Evolutionary conservation across 2,888 invertebrate genomes (phyloP), one percentile per base, ranked within the genome.

Genomic region (Chloroclystis v-ata): DNA sequence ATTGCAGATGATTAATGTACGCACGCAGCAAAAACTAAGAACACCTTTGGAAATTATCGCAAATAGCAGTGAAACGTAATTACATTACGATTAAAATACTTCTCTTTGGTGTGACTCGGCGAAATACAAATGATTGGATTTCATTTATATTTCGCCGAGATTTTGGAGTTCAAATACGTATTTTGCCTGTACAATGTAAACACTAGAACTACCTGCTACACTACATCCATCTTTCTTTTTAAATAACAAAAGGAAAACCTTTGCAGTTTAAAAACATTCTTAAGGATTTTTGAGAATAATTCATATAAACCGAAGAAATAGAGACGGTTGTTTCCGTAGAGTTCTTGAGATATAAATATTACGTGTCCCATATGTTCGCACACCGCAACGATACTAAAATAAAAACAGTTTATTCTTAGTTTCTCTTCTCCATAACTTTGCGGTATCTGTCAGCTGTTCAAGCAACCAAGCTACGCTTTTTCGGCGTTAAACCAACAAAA

Each of bases 21-120:
- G n/a, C 29, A 37, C 26, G n/a, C 29, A 25, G 40, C 44, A 49
- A 49, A 44, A 49, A 41, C 49, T 44, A 32, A 41, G 37, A 41
- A 37, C 41, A 16, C 32, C 44, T 41, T 37, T 28, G 37, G 39
- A 49, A 35, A 44, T 48, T 43, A 44, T 37, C 37, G 32, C 49
- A 37, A 16, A 40, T 40, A 14, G 37, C 40, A 37, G 43, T 20
- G 16, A 37, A 40, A 49, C 63, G 20, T 41, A 25, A 38, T 16
- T 33, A 10, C 16, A 45, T 28, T 45, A n/a, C 38, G 39, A 45
- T 12, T 35, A 35, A 24, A 20, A 35, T 20, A 35, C 20, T 11
- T 20, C 10, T 35, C 20, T 20, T 11, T 10, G 14, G n/a, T n/a
- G 10, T 20, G 6, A 11, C 16, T 35, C 35, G 10, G 35, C 3